Conservation (phyloP, 2,888 invertebrate species). For the Athalia rosae region DNA sequence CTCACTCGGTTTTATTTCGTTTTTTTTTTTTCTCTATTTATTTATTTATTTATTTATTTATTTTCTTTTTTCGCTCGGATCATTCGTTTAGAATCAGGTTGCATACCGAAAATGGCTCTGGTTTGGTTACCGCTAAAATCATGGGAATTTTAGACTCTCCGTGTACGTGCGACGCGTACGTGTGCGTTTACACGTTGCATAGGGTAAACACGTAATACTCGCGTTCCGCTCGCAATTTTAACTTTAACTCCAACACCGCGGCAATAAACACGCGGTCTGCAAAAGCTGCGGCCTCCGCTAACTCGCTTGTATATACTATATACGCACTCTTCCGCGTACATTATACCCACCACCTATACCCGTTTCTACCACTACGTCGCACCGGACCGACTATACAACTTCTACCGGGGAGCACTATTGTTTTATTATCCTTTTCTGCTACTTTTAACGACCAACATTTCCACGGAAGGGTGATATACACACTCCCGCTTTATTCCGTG, state of each 20-base stretch:
- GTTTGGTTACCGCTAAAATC: conserved; percentile 66
- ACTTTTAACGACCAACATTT: conserved; percentile 15
- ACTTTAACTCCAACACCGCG: conserved; percentile 65
- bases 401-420: not conserved
- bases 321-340: conserved; percentile 46
- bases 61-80: not conserved
- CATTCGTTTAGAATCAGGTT: conserved; percentile 42
- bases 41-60: too few relatives aligned
- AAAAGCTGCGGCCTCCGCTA: not conserved
- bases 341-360: conserved; percentile 14
- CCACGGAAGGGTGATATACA: not conserved
- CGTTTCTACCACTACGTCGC: not conserved
- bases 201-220: conserved; percentile 14
- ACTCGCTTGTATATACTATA: conserved; percentile 30
- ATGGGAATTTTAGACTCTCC: conserved; percentile 62
- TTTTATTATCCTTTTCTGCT: conserved; percentile 28
- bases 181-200: not conserved
- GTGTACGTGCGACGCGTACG: conserved; percentile 4
- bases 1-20: not conserved
- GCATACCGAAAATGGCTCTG: conserved; percentile 66
- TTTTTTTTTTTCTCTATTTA: not conserved
- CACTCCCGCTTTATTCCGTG: too few relatives aligned
- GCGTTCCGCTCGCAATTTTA: conserved; percentile 61
- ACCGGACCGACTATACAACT: not conserved
- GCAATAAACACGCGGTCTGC: conserved; percentile 64